A percentile compares a stretch with the other conserved stretches of the same genome.
Evolutionary conservation across 2,888 invertebrate species (phyloP).

Genomic region (Erannis defoliaria): DNA sequence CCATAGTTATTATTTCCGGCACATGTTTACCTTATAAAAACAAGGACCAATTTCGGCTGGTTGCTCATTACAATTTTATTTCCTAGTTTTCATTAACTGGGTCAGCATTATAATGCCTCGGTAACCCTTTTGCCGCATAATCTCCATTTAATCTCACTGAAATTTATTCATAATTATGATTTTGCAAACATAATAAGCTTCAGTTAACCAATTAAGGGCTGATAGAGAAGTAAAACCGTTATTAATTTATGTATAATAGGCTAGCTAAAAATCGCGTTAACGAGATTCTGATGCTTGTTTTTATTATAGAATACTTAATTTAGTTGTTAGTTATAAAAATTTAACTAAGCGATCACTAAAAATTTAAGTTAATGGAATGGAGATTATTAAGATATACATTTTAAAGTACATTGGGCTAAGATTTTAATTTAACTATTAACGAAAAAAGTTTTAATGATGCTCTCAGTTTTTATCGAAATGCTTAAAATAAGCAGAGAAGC

Average conservation of each 20-base stretch:
- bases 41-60: not conserved
- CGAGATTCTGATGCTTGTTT: conserved; percentile 27
- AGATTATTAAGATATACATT: not conserved
- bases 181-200: conserved; percentile 39
- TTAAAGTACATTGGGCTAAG: not conserved
- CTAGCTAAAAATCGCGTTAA: conserved; percentile 20
- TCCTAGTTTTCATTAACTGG: conserved; percentile 6
- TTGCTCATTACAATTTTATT: conserved; percentile 1
- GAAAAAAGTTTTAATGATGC: not conserved
- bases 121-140: conserved; percentile 11
- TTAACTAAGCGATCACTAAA: conserved; percentile 14
- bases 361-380: conserved; percentile 8
- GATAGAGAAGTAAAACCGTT: conserved; percentile 34
- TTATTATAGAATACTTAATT: conserved; percentile 12
- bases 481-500: not conserved
- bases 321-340: conserved; percentile 1
- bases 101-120: conserved; percentile 14
- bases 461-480: not conserved
- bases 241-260: conserved; percentile 33
- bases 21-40: no score
- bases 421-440: not conserved
- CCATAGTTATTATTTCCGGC: no score
- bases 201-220: conserved; percentile 32
- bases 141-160: conserved; percentile 24
- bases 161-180: conserved; percentile 44